Conservation (phyloP, 2,797 vertebrate species). For the Poliocrania exsul region DNA sequence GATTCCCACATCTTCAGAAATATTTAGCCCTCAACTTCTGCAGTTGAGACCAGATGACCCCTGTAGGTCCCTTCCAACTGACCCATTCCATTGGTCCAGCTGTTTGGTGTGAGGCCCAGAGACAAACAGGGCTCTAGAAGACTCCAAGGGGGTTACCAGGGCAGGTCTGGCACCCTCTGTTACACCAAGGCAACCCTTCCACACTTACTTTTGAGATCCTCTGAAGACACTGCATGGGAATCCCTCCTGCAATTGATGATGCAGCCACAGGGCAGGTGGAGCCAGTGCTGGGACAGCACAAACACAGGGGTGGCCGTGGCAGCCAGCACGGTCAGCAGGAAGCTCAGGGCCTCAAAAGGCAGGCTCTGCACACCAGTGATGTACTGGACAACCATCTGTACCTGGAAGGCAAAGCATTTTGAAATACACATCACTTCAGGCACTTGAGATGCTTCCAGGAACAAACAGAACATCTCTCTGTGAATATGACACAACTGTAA, state of each 20-base stretch:
- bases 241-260: slow-evolving; percentile 90
- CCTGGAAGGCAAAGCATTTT: slow-evolving; percentile 79
- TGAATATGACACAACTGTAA: background rate
- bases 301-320: slow-evolving; percentile 90
- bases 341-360: slow-evolving; percentile 87
- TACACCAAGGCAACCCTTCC: background rate
- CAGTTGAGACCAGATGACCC: background rate
- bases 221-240: slow-evolving; percentile 43
- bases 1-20: background rate
- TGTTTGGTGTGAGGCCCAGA: background rate
- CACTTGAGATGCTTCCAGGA: background rate
- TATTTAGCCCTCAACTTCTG: background rate
- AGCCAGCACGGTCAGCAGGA: slow-evolving; percentile 91
- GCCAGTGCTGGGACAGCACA: slow-evolving; percentile 91
- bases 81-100: background rate
- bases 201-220: slow-evolving; percentile 79
- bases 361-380: slow-evolving; percentile 80
- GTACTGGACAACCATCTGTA: slow-evolving; percentile 87
- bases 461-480: background rate
- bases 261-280: slow-evolving; percentile 96
- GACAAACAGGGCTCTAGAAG: background rate
- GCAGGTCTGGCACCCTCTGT: background rate
- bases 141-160: background rate
- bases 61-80: background rate
- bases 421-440: background rate